Conservation (phyloP, 2,113 vertebrate genomes). For the Ochotona princeps region DNA sequence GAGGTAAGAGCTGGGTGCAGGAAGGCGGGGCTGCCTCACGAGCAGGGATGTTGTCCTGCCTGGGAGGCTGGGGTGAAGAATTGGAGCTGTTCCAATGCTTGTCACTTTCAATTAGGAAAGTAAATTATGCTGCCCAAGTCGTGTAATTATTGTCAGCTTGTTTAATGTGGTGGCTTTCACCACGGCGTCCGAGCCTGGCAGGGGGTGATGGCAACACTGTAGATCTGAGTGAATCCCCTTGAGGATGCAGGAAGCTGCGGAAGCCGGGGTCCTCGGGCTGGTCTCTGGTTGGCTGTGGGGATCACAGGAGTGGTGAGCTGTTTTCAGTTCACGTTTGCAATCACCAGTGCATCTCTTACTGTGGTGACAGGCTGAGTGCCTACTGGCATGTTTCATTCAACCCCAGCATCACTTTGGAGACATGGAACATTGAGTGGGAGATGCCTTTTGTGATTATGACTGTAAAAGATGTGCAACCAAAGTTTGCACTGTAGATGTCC, state of each 20-base stretch:
- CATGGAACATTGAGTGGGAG: background rate
- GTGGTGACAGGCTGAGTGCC: background rate
- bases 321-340: conserved; percentile 41
- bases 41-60: conserved; percentile 9
- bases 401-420: conserved; percentile 30
- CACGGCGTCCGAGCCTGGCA: conserved; percentile 55
- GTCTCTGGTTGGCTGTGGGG: background rate
- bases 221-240: conserved; percentile 67
- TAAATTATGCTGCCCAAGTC: conserved; percentile 75
- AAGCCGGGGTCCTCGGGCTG: conserved; percentile 41
- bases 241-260: background rate
- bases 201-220: conserved; percentile 49
- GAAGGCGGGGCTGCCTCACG: fast-evolving
- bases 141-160: conserved; percentile 78
- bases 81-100: conserved; percentile 51
- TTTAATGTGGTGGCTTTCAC: conserved; percentile 71
- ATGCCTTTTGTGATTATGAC: conserved; percentile 20
- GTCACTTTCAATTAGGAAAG: conserved; percentile 79
- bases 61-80: conserved; percentile 40
- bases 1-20: conserved; percentile 88
- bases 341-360: background rate
- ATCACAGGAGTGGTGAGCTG: background rate
- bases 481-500: background rate
- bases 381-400: conserved; percentile 24
- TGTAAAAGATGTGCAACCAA: background rate